Conservation (phyloP, 64 coral and sea anemone species). For the Pocillopora damicornis region DNA sequence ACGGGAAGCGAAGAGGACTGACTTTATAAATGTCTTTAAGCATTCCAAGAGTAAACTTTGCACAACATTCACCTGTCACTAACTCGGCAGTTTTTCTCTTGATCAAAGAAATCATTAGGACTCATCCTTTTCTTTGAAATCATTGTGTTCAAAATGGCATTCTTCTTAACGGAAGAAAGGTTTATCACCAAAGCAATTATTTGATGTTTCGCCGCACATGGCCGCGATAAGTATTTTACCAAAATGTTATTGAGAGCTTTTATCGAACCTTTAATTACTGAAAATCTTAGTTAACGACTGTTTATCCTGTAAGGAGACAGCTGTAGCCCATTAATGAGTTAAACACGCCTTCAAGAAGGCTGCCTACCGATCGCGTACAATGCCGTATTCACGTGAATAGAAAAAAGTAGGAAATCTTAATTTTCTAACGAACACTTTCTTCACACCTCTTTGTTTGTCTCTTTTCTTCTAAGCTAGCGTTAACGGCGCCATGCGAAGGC, state of each 20-base stretch:
- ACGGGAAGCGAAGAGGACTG: background rate
- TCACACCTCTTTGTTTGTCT: conserved; percentile 34
- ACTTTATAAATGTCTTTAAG: background rate
- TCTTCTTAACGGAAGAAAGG: background rate
- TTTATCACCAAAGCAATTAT: conserved; percentile 7
- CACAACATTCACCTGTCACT: conserved; percentile 24
- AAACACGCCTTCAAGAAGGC: conserved; percentile 17
- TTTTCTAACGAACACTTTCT: conserved; percentile 17
- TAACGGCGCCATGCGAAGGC: background rate
- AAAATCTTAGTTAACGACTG: conserved; percentile 30
- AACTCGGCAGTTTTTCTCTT: background rate
- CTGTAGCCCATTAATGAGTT: conserved; percentile 23
- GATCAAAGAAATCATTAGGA: conserved; percentile 25
- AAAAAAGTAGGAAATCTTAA: conserved; percentile 11
- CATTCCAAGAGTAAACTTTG: conserved; percentile 22
- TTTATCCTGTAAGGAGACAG: background rate
- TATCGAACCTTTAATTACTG: conserved; percentile 7
- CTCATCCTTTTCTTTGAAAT: background rate
- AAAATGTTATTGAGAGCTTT: conserved; percentile 8
- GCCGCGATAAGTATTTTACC: conserved; percentile 11
- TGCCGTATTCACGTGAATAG: conserved; percentile 19
- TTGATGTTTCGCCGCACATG: conserved; percentile 23
- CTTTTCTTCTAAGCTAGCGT: conserved; percentile 23
- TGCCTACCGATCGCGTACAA: conserved; percentile 17
- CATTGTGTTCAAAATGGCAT: background rate